Base-by-base conservation (phyloP, 2,888 invertebrate genomes). In the Hirtodrosophila alboralis region DNA sequence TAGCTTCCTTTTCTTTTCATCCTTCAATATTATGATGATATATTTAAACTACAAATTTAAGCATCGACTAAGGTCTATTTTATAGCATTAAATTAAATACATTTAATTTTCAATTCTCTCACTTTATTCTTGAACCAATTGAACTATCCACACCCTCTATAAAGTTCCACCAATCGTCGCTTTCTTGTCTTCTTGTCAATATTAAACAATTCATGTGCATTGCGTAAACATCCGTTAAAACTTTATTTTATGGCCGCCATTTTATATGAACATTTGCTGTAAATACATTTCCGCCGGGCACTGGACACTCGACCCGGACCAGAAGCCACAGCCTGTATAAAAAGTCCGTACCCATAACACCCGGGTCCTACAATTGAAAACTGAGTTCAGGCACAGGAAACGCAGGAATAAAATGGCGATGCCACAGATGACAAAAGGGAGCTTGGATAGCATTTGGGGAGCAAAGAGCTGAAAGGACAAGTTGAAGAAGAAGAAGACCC, bases 241-340 rank as follows among this genome's bases (percentile, higher is more conserved):
- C 75, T 84, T 84, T 84, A 83, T 84, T 84, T 81, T 81, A 84
- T 81, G 69, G 76, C 76, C 84, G 81, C 81, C 81, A 81, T 81
- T 84, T 81, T 81, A 75, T 81, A 75, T 66, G 83, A 72, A 76
- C 84, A 60, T 67, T 81, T 79, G 76, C 60, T 76, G 84, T 79
- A 84, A 81, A 84, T 84, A 81, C 83, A 81, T 84, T 81, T 81
- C 81, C 81, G 84, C 64, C 77, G 44, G 47, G 37, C 56, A 57
- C 54, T 53, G 71, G 68, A 49, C 73, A 62, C 60, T 65, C 59
- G 51, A 56, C 60, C 38, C 63, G 38, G 53, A 38, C 61, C 63
- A 40, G 37, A 41, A 33, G 8, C 52, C 64, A 48, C 53, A 43
- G 7, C 28, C 8, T 9, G 7, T 18, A 8, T 10, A 37, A 31